Evolutionary conservation across 2,797 vertebrate genomes (phyloP), one percentile per base, ranked within the genome.

Genomic region (Neopelma chrysocephalum): DNA sequence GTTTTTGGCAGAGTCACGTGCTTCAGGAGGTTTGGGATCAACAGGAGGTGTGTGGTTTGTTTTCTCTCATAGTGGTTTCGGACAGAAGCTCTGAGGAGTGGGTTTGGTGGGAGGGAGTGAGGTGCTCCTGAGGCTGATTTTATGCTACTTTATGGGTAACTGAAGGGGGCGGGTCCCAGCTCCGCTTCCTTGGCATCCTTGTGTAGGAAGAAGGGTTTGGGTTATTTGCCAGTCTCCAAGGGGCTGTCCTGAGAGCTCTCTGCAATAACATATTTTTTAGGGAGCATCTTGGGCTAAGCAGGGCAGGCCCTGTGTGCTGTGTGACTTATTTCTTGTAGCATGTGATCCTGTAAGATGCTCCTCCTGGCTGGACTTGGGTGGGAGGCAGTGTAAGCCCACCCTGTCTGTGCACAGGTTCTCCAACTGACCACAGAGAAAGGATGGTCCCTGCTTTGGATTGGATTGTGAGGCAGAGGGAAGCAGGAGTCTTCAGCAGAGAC

Each of bases 11-110:
- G 27, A 71, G 22, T 84, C 80, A 81, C 0, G 0, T 72, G 61
- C 32, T 81, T 50, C 10, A 6, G 38, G 82, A 90, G 34, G 25
- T 70, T 87, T 90, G 80, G 65, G 66, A 65, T 84, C 69, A 81
- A 45, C 93, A 92, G 90, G 80, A 87, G 82, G 36, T 66, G 23
- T 0, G 26, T 85, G 71, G 89, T 93, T 94, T 93, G 82, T 87
- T 91, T 82, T 65, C 79, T 66, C 38, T 51, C 6, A 0, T 1
- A 7, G 83, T 0, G 1, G 87, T 85, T 89, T 82, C 1, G 2
- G 70, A 62, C 3, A 7, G 50, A 18, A 90, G 32, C 66, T 61
- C 47, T 72, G 65, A 43, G 10, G 27, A 51, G 83, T 16, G 75
- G 32, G 47, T 83, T 50, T 81, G 65, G 38, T 88, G 90, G 65